phyloP scores from a whole-genome alignment of 2,888 invertebrate species.

The Acanthacorydalis orientalis region DNA sequence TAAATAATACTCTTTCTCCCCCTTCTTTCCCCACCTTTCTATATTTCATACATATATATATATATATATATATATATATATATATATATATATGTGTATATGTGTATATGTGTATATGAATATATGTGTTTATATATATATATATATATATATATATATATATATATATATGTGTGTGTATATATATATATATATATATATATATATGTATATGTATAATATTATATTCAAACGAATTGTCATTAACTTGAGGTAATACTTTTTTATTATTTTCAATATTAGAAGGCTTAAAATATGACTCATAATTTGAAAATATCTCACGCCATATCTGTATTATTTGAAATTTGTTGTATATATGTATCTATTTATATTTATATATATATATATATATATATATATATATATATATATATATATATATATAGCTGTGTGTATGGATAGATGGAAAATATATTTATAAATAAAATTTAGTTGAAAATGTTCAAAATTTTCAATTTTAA shows the following conservation, averaged over 20 bases:
- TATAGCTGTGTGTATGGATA: too few relatives aligned
- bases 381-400: slow-evolving; percentile 5
- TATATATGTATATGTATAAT: too few relatives aligned
- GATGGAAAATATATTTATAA: background rate
- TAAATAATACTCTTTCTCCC: too few relatives aligned
- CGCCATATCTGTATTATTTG: too few relatives aligned
- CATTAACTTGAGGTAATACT: too few relatives aligned
- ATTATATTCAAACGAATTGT: too few relatives aligned
- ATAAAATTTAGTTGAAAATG: background rate
- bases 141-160: slow-evolving; percentile 5
- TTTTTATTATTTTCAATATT: too few relatives aligned
- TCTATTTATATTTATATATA: slow-evolving; percentile 3
- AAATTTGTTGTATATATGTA: slow-evolving; percentile 1
- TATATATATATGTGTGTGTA: background rate
- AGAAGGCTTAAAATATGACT: too few relatives aligned
- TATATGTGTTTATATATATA: slow-evolving; percentile 3
- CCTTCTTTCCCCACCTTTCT: too few relatives aligned
- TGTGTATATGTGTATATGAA: slow-evolving; percentile 1
- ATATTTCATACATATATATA: background rate
- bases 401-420: slow-evolving; percentile 4
- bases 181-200: too few relatives aligned
- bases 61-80: background rate
- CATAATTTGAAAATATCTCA: too few relatives aligned
- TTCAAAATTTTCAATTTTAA: background rate
- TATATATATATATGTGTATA: slow-evolving; percentile 3